These are phyloP conservation scores for Deroptyus accipitrinus DNA, from an alignment of 2,113 vertebrate species.

Conservation along the genomic window DNA sequence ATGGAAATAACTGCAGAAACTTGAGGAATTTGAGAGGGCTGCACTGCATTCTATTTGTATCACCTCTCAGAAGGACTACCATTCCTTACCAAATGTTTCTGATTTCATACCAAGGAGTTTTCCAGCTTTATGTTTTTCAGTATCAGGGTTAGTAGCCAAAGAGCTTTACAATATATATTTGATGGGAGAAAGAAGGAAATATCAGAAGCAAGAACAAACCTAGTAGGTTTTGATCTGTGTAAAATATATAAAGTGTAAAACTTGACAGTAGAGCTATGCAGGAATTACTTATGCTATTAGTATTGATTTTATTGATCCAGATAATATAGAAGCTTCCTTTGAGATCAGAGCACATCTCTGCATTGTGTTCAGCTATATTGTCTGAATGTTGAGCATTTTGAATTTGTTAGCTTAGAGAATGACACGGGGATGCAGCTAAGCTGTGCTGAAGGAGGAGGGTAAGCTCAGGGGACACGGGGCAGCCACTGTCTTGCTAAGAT, in stretches of 20 bases:
- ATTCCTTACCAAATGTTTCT: background rate
- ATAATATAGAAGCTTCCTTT: background rate
- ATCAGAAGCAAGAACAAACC: background rate
- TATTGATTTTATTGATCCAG: background rate
- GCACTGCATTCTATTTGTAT: background rate
- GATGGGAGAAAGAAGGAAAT: background rate
- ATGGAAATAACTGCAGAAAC: background rate
- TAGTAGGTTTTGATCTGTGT: background rate
- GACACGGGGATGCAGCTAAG: background rate
- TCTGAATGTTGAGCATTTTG: background rate
- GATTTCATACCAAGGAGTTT: background rate
- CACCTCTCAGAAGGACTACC: background rate
- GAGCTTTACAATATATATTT: background rate
- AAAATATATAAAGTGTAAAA: background rate
- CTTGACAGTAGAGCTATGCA: background rate
- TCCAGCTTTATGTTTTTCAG: background rate
- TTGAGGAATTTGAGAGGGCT: background rate
- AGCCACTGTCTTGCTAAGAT: background rate
- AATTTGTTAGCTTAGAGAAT: background rate
- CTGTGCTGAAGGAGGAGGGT: background rate
- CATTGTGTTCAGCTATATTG: background rate
- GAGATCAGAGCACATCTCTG: background rate
- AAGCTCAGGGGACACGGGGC: fast-evolving
- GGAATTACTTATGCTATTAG: background rate
- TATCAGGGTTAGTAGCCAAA: background rate